Percentiles rank a stretch among this genome's conserved stretches.
Conservation (phyloP, 2,888 invertebrate genomes). For the Anorthoa munda region DNA sequence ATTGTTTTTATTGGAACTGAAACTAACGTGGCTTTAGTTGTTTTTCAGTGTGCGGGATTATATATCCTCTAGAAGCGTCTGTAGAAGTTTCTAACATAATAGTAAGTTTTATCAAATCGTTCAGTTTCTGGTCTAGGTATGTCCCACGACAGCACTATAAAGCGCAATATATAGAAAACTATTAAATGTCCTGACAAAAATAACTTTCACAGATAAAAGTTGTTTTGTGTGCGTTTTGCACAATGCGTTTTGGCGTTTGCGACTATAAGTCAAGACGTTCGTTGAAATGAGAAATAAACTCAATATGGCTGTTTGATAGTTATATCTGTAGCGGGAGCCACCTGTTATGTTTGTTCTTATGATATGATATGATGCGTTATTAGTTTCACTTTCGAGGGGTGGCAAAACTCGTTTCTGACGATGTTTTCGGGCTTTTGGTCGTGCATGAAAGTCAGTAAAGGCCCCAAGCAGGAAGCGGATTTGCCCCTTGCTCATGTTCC, state of each 20-base stretch:
- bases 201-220: conserved; percentile 27
- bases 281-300: conserved; percentile 74
- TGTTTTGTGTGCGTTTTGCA: conserved; percentile 61
- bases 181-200: conserved; percentile 43
- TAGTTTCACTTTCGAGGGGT: conserved; percentile 9
- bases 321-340: conserved; percentile 67
- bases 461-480: no score
- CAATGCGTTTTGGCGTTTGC: conserved; percentile 65
- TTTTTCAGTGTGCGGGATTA: no score
- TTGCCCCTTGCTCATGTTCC: no score
- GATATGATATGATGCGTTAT: conserved; percentile 34
- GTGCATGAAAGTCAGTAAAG: background rate
- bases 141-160: conserved; percentile 20
- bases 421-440: background rate
- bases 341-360: conserved; percentile 69
- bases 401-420: background rate
- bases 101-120: background rate
- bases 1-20: no score
- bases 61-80: no score
- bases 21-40: background rate
- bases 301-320: conserved; percentile 68
- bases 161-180: conserved; percentile 15
- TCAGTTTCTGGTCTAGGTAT: background rate
- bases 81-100: no score
- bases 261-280: conserved; percentile 69